Percentiles rank a stretch among this genome's conserved stretches.
Evolutionary conservation across 2,888 invertebrate genomes (phyloP).

Genomic region (Julus scandinavius): DNA sequence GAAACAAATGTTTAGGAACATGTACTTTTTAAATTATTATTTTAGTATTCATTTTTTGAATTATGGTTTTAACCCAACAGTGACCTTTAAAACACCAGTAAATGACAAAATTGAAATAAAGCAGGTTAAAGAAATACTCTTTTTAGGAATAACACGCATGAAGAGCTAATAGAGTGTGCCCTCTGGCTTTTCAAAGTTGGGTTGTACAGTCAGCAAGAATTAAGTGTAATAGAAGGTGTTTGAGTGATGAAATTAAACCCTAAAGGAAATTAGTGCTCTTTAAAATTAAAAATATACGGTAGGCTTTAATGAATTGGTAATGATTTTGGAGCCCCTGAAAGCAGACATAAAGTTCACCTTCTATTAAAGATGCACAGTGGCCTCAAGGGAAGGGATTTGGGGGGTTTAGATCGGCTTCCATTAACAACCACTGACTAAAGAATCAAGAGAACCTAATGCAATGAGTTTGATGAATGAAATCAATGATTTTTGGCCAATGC

Average conservation of each 20-base stretch:
- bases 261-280: not conserved
- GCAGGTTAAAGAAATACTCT: not conserved
- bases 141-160: not conserved
- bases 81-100: too few species aligned
- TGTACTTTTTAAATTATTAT: too few species aligned
- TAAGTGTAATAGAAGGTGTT: too few species aligned
- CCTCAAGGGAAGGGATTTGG: not conserved
- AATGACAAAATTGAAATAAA: slow-evolving; percentile 55
- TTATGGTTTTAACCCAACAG: too few species aligned
- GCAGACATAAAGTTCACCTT: not conserved
- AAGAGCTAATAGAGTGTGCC: too few species aligned
- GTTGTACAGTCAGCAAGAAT: too few species aligned
- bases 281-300: not conserved
- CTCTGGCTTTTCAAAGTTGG: too few species aligned
- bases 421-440: not conserved
- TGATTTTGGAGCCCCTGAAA: not conserved
- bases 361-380: not conserved
- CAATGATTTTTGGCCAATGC: not conserved
- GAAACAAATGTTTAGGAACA: too few species aligned
- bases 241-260: not conserved
- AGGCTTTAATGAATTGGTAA: not conserved
- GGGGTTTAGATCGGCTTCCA: not conserved
- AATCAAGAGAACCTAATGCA: not conserved
- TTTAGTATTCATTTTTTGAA: too few species aligned
- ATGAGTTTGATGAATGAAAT: not conserved